Percentiles rank a stretch among this genome's conserved stretches.
These are phyloP conservation scores for Osmerus mordax DNA, from an alignment of 2,113 vertebrate genomes.

Conservation along the genomic window DNA sequence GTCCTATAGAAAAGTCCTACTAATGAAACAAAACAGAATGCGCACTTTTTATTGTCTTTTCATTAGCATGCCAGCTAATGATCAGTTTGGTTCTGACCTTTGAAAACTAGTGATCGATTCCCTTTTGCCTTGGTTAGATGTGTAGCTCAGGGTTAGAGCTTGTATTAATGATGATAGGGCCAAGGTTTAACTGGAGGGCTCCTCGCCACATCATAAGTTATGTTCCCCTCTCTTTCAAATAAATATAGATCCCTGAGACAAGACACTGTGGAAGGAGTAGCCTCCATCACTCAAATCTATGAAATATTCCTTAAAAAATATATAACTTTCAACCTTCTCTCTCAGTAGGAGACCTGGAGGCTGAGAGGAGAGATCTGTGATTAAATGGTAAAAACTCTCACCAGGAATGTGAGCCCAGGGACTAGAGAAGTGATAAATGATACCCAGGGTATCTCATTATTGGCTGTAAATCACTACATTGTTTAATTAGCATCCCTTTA, in stretches of 20 bases:
- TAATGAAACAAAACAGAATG: too few species aligned
- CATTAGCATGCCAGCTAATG: conserved; percentile 4
- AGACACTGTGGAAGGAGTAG: conserved; percentile 8
- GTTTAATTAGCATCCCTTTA: conserved; percentile 58
- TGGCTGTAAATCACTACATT: conserved; percentile 62
- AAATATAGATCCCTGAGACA: conserved; percentile 25
- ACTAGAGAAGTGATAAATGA: conserved; percentile 37
- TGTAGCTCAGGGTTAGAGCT: conserved; percentile 18
- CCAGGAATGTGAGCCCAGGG: conserved; percentile 50
- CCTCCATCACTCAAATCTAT: conserved; percentile 22
- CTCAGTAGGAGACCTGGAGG: not conserved
- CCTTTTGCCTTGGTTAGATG: conserved; percentile 7
- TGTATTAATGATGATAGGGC: conserved; percentile 16
- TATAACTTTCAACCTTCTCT: not conserved
- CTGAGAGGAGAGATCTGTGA: conserved; percentile 35
- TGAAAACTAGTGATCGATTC: conserved; percentile 13
- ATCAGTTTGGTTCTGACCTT: not conserved
- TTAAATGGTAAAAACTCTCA: conserved; percentile 46
- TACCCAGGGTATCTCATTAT: conserved; percentile 42
- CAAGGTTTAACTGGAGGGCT: conserved; percentile 3
- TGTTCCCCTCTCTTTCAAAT: conserved; percentile 15
- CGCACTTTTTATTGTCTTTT: not conserved
- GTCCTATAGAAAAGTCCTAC: too few species aligned
- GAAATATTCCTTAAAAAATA: conserved; percentile 20
- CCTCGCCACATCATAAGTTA: conserved; percentile 10